Percentiles rank a stretch among this genome's conserved stretches.
phyloP scores from a whole-genome alignment of 2,888 invertebrate species.

The Sminthurinus aureus region DNA sequence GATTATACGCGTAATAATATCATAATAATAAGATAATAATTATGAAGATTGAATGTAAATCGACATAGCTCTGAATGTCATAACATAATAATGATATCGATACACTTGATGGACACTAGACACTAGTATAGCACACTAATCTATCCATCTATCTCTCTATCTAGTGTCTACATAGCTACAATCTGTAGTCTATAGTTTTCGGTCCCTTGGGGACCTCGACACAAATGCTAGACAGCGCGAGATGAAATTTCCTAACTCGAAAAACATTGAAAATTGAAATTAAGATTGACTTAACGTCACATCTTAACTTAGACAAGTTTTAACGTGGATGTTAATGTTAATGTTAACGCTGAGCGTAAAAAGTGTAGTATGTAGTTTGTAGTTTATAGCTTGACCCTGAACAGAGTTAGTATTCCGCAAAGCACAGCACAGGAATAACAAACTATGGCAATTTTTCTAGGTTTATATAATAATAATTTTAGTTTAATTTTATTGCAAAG shows the following conservation, averaged over 20 bases:
- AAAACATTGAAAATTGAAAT: not conserved
- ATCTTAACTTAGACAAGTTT: not conserved
- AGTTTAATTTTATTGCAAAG: not conserved
- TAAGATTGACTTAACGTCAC: not conserved
- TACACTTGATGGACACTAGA: constrained; percentile 50
- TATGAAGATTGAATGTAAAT: constrained; percentile 9
- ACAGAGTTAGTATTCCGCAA: not conserved
- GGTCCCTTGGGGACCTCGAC: constrained; percentile 50
- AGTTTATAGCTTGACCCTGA: constrained; percentile 45
- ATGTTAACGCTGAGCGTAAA: not conserved
- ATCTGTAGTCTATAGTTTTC: too few relatives aligned
- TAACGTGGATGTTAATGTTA: not conserved
- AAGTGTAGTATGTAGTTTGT: not conserved
- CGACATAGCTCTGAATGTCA: too few relatives aligned
- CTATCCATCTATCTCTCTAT: too few relatives aligned
- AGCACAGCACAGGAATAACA: too few relatives aligned
- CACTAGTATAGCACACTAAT: too few relatives aligned
- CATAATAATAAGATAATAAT: constrained; percentile 23
- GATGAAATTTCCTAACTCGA: constrained; percentile 26
- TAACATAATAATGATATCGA: constrained; percentile 37
- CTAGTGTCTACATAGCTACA: too few relatives aligned
- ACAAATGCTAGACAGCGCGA: constrained; percentile 49
- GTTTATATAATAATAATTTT: not conserved
- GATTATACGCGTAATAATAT: not conserved
- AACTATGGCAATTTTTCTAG: too few relatives aligned